phyloP scores from a whole-genome alignment of 2,888 invertebrate species.

The Macrophya annulata region DNA sequence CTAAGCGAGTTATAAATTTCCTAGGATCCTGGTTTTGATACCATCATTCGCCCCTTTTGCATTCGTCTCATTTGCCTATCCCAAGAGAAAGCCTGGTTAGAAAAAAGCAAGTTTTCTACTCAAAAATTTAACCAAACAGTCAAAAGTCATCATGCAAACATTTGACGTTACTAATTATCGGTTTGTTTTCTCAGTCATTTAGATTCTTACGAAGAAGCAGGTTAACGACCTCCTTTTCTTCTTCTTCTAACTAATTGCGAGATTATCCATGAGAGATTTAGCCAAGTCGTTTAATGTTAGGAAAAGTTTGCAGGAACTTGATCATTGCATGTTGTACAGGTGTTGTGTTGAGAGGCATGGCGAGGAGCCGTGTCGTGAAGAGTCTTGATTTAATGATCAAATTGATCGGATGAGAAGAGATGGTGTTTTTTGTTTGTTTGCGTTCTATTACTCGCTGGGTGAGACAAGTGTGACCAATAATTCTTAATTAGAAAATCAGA shows the following conservation, averaged over 20 bases:
- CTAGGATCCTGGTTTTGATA: background rate
- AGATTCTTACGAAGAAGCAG: background rate
- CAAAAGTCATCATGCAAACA: background rate
- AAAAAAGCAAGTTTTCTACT: background rate
- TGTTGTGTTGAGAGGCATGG: background rate
- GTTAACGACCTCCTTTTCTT: no score
- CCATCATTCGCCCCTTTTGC: background rate
- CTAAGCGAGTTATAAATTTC: background rate
- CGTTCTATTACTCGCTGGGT: conserved; percentile 56
- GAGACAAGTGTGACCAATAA: conserved; percentile 73
- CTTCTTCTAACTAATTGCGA: background rate
- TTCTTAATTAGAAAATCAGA: conserved; percentile 73
- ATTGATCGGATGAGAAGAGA: conserved; percentile 40
- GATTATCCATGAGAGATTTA: background rate
- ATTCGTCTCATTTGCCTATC: background rate
- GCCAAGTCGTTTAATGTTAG: background rate
- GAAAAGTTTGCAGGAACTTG: conserved; percentile 7
- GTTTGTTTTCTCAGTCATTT: background rate
- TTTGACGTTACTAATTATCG: background rate
- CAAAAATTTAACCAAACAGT: background rate
- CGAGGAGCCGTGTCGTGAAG: conserved; percentile 34
- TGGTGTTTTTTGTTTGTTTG: conserved; percentile 47
- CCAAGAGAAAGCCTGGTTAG: background rate
- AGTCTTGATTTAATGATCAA: conserved; percentile 55
- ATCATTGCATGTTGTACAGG: conserved; percentile 26